Percentiles rank a stretch among this genome's conserved stretches.
Evolutionary conservation across 2,888 invertebrate species (phyloP).

Genomic region (Sminthurides aquaticus): DNA sequence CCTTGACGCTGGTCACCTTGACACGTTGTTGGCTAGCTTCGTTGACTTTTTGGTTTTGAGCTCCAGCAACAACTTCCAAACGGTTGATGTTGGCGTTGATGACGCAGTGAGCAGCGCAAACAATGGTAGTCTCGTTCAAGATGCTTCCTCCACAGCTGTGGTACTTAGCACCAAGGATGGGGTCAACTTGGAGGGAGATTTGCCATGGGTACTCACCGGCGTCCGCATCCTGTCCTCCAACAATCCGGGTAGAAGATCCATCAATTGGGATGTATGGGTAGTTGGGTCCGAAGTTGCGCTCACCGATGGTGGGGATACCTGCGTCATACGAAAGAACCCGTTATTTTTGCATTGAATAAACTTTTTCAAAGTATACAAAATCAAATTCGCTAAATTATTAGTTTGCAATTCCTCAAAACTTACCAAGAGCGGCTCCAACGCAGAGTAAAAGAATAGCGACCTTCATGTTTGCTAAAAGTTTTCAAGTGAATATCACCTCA

Average conservation of each 20-base stretch:
- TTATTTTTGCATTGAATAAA: too few species aligned
- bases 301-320: too few species aligned
- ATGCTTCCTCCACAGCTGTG: conserved; percentile 32
- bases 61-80: conserved; percentile 26
- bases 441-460: too few species aligned
- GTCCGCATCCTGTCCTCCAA: conserved; percentile 11
- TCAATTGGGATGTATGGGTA: too few species aligned
- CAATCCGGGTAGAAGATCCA: neutral
- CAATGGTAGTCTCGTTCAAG: conserved; percentile 12
- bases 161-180: conserved; percentile 18
- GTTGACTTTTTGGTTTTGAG: conserved; percentile 23
- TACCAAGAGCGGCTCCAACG: too few species aligned
- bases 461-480: too few species aligned
- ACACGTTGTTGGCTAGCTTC: conserved; percentile 22
- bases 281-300: too few species aligned
- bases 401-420: too few species aligned
- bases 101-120: conserved; percentile 26
- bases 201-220: conserved; percentile 27
- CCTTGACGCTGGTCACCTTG: neutral
- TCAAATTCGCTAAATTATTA: too few species aligned
- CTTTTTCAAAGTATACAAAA: too few species aligned
- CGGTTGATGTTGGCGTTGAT: neutral
- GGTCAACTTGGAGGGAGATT: conserved; percentile 30
- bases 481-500: too few species aligned
- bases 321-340: too few species aligned